phyloP scores from a whole-genome alignment of 2,113 vertebrate genomes.

The Probosciger aterrimus region DNA sequence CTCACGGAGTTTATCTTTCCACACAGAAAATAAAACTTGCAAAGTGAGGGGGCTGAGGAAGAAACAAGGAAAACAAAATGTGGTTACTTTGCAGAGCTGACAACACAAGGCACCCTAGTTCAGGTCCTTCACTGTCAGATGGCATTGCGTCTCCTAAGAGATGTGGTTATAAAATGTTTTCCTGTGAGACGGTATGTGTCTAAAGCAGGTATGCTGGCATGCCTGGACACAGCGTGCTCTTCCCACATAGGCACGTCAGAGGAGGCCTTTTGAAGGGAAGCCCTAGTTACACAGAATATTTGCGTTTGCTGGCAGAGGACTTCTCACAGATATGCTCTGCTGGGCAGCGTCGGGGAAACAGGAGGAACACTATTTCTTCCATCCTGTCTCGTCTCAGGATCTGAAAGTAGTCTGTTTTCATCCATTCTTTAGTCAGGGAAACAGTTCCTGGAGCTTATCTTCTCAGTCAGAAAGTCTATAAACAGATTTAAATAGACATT shows the following conservation, averaged over 20 bases:
- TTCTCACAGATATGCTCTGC: neutral
- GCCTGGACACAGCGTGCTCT: neutral
- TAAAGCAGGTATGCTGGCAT: neutral
- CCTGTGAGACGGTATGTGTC: accelerated
- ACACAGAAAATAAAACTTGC: neutral
- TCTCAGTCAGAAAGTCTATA: slow-evolving; percentile 31
- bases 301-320: neutral
- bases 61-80: neutral
- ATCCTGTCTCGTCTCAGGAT: neutral
- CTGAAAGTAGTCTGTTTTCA: neutral
- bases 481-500: slow-evolving; percentile 25
- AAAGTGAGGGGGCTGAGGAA: accelerated
- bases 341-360: neutral
- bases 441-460: slow-evolving; percentile 43
- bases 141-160: neutral
- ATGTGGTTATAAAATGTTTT: neutral
- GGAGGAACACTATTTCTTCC: neutral
- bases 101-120: accelerated
- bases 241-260: accelerated
- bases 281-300: neutral
- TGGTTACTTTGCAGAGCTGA: neutral
- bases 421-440: neutral
- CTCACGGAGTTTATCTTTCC: neutral
- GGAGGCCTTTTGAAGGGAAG: neutral
- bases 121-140: neutral